These are phyloP conservation scores for Myotis lucifugus DNA, from an alignment of 2,113 vertebrate genomes.

Conservation along the genomic window DNA sequence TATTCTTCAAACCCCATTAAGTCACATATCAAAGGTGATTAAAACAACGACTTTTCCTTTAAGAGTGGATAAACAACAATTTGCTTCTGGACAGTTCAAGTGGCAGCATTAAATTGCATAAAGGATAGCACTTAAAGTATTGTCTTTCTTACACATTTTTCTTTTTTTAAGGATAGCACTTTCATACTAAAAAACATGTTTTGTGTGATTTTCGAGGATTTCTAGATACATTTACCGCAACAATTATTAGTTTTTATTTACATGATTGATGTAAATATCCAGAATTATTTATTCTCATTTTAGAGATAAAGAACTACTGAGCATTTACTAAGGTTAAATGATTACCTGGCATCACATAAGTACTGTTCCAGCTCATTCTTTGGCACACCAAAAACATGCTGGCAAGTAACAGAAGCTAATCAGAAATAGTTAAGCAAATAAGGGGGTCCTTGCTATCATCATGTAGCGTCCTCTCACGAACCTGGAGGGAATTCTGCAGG, in stretches of 20 bases:
- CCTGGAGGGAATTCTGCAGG: neutral
- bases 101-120: neutral
- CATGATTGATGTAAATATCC: neutral
- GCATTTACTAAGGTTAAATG: neutral
- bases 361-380: neutral
- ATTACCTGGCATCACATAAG: neutral
- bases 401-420: neutral
- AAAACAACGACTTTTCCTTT: slow-evolving; percentile 38
- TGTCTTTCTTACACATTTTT: neutral
- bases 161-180: neutral
- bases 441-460: neutral
- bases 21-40: slow-evolving; percentile 35
- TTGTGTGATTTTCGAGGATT: neutral
- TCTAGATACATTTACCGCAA: neutral
- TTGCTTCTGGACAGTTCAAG: neutral
- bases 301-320: neutral
- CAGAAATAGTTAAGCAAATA: neutral
- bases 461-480: neutral
- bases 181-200: neutral
- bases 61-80: neutral
- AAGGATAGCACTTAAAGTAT: neutral
- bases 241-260: slow-evolving; percentile 9
- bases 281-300: neutral
- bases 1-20: slow-evolving; percentile 51
- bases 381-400: neutral